Conservation (phyloP, 2,797 vertebrate species). For the Siniperca undulata region DNA sequence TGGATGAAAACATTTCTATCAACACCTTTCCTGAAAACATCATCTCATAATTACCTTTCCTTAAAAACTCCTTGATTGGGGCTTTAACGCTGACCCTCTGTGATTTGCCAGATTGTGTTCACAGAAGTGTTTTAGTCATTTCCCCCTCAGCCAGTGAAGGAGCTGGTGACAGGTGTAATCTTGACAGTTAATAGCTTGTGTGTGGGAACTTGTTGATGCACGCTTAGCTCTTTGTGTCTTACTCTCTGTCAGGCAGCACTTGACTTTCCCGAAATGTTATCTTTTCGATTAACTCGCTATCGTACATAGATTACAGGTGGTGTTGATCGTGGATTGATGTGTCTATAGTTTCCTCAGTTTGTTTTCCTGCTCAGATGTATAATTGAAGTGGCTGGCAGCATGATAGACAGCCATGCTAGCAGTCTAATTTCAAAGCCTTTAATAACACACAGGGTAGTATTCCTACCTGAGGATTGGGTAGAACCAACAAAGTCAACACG, state of each 20-base stretch:
- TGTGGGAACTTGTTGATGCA: constrained; percentile 62
- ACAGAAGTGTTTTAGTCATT: constrained; percentile 58
- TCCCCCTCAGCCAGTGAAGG: constrained; percentile 41
- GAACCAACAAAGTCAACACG: not conserved
- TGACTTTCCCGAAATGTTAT: constrained; percentile 29
- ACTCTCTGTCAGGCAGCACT: constrained; percentile 18
- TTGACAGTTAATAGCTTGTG: constrained; percentile 57
- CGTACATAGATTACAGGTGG: not conserved
- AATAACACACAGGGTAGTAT: constrained; percentile 21
- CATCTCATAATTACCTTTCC: constrained; percentile 24
- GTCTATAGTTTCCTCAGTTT: not conserved
- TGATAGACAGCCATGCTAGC: constrained; percentile 3
- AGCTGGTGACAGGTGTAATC: constrained; percentile 70
- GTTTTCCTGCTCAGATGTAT: not conserved
- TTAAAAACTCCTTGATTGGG: constrained; percentile 31
- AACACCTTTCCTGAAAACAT: constrained; percentile 36
- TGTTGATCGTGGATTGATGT: not conserved
- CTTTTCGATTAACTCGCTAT: not conserved
- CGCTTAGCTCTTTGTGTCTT: constrained; percentile 27
- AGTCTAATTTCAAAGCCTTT: constrained; percentile 30
- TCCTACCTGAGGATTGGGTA: constrained; percentile 15
- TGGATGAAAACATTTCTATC: constrained; percentile 3
- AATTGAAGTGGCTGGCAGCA: not conserved
- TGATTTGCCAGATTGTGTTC: constrained; percentile 52
- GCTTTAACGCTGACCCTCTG: constrained; percentile 39